phyloP scores from a whole-genome alignment of 2,113 vertebrate species.

The Bucco capensis region DNA sequence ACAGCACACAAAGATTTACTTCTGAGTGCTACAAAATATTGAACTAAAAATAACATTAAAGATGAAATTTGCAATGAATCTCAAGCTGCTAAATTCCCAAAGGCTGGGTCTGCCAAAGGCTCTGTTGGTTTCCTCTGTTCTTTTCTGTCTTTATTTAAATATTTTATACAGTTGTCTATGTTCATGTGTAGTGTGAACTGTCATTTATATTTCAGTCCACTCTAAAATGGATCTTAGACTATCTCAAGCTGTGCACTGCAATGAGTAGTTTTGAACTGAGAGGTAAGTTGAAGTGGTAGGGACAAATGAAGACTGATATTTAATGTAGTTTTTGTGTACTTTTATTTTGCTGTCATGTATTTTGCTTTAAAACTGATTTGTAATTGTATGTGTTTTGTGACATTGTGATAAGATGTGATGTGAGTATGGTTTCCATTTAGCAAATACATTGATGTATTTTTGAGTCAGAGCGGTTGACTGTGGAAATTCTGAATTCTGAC shows the following conservation, averaged over 20 bases:
- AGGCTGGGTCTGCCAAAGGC: slow-evolving; percentile 78
- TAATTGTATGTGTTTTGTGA: slow-evolving; percentile 78
- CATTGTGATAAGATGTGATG: slow-evolving; percentile 75
- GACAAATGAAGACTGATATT: slow-evolving; percentile 85
- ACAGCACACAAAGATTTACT: slow-evolving; percentile 74
- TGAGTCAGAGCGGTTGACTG: slow-evolving; percentile 53
- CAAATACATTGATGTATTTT: slow-evolving; percentile 71
- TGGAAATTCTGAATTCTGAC: slow-evolving; percentile 54
- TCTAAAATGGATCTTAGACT: slow-evolving; percentile 85
- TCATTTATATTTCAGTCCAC: slow-evolving; percentile 88
- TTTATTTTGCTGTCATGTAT: slow-evolving; percentile 82
- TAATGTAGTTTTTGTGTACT: slow-evolving; percentile 95
- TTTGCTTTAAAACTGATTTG: slow-evolving; percentile 80
- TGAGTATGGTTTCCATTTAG: slow-evolving; percentile 76
- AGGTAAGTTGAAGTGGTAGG: slow-evolving; percentile 76
- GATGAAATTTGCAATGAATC: slow-evolving; percentile 80
- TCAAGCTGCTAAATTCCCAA: slow-evolving; percentile 81
- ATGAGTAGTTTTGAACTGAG: slow-evolving; percentile 56
- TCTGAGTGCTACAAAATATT: slow-evolving; percentile 79
- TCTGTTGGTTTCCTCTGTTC: slow-evolving; percentile 79
- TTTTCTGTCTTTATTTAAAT: slow-evolving; percentile 89
- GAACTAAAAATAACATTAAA: slow-evolving; percentile 84
- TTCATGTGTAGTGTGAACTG: slow-evolving; percentile 82
- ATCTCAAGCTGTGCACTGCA: slow-evolving; percentile 73
- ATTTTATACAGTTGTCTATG: slow-evolving; percentile 93